Conservation (phyloP, 37 sponge, comb jelly and placozoan species). For the Diacarnus erythraeanus region DNA sequence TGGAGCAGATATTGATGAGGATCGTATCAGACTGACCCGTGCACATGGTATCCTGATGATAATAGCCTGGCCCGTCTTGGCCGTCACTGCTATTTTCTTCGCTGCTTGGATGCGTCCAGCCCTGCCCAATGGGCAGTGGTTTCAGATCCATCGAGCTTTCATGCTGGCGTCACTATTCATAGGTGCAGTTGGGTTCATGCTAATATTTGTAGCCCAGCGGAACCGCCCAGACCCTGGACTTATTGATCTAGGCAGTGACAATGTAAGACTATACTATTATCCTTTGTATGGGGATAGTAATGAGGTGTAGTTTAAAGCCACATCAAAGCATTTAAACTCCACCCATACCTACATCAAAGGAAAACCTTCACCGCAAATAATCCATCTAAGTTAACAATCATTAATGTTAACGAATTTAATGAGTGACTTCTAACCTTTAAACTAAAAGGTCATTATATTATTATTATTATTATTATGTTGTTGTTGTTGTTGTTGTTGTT, state of each 20-base stretch:
- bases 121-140: conserved; percentile 75
- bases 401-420: too few species aligned
- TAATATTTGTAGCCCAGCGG: conserved; percentile 51
- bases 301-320: too few species aligned
- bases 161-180: conserved; percentile 46
- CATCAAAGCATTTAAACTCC: too few species aligned
- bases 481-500: too few species aligned
- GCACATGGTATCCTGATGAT: conserved; percentile 69
- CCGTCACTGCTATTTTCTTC: conserved; percentile 63
- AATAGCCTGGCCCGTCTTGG: conserved; percentile 59
- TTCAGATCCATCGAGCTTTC: conserved; percentile 67
- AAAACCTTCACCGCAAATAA: too few species aligned
- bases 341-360: too few species aligned
- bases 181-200: conserved; percentile 44
- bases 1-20: not conserved
- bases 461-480: too few species aligned
- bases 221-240: conserved; percentile 29
- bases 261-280: not conserved
- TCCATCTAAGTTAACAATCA: too few species aligned
- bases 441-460: too few species aligned
- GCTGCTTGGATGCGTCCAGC: conserved; percentile 69
- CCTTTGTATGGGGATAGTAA: not conserved
- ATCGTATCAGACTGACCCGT: not conserved
- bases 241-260: conserved; percentile 18
- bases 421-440: too few species aligned